Conservation (phyloP, 1,140 invertebrate species). For the Apis laboriosa region DNA sequence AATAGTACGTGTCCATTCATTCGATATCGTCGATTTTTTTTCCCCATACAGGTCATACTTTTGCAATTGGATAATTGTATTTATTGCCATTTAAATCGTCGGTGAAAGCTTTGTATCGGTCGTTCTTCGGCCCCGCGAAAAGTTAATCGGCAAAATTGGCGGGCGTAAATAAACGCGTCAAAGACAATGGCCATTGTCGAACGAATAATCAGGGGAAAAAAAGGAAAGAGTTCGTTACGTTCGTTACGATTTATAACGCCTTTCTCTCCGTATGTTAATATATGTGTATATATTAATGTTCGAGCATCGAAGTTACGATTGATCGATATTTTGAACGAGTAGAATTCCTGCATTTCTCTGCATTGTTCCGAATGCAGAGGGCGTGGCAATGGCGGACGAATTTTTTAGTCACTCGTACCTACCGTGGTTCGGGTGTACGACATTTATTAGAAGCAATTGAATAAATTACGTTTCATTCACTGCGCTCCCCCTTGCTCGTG, state of each 20-base stretch:
- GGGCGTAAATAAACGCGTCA: not conserved
- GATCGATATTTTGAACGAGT: constrained; percentile 7
- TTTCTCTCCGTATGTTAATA: not conserved
- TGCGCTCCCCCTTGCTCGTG: constrained; percentile 1
- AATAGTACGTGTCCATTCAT: not conserved
- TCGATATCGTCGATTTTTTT: not conserved
- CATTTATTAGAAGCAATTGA: constrained; percentile 70
- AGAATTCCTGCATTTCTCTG: not conserved
- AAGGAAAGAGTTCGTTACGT: constrained; percentile 8
- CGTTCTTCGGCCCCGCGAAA: not conserved
- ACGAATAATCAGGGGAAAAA: not conserved
- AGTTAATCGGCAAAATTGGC: not conserved
- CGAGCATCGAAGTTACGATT: not conserved
- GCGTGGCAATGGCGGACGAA: constrained; percentile 31
- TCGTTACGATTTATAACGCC: not conserved
- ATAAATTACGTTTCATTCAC: constrained; percentile 70
- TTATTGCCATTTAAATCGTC: not conserved
- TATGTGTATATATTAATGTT: not conserved
- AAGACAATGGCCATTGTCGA: constrained; percentile 17
- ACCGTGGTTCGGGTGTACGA: constrained; percentile 42
- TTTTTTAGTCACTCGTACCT: constrained; percentile 50
- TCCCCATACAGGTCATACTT: not conserved
- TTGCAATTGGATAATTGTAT: not conserved
- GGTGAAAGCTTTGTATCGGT: too few species aligned
- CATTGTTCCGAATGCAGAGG: not conserved